These are phyloP conservation scores for Atrichornis clamosus DNA, from an alignment of 2,113 vertebrate species.

Conservation along the genomic window DNA sequence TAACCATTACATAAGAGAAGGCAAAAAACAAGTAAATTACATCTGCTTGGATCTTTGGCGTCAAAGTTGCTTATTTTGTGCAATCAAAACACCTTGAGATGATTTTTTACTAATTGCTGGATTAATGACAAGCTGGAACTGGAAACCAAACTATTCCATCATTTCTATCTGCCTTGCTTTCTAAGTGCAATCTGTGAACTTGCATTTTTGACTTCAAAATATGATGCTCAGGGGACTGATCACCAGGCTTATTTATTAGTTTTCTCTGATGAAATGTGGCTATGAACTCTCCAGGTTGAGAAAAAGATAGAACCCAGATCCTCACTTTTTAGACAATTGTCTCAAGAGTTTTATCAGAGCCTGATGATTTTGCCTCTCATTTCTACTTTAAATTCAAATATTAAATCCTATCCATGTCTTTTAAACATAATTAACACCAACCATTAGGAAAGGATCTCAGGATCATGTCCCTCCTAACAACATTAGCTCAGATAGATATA, in stretches of 20 bases:
- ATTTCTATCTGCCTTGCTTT: background rate
- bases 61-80: background rate
- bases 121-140: background rate
- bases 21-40: background rate
- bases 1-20: background rate
- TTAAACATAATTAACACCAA: background rate
- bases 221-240: fast-evolving
- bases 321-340: background rate
- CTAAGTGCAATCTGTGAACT: background rate
- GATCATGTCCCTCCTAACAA: background rate
- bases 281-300: background rate
- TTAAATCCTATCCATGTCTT: background rate
- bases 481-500: background rate
- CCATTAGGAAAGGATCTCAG: background rate
- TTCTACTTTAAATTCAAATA: background rate
- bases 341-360: background rate
- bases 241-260: background rate
- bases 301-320: background rate
- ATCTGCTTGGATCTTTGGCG: background rate
- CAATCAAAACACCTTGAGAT: background rate
- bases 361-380: background rate
- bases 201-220: background rate
- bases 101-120: background rate
- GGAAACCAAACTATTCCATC: background rate
- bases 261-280: background rate